phyloP scores from a whole-genome alignment of 2,797 vertebrate species.

The Acanthurus lineatus region DNA sequence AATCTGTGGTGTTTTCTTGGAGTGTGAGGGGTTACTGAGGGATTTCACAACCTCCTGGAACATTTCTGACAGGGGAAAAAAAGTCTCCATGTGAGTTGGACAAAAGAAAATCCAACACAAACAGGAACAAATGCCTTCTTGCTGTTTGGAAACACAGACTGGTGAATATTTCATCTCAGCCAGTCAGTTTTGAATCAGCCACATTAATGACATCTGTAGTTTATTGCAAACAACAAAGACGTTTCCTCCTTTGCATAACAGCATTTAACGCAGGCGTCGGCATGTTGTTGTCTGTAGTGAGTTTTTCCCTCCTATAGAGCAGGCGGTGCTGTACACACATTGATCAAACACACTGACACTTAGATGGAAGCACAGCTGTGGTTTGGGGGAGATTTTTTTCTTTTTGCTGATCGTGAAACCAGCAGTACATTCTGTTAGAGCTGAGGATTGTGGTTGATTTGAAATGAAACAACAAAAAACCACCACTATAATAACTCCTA shows the following conservation, averaged over 20 bases:
- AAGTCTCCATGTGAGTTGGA: not conserved
- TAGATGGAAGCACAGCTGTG: slow-evolving; percentile 43
- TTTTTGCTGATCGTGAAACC: slow-evolving; percentile 46
- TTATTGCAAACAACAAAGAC: not conserved
- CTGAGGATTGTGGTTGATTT: slow-evolving; percentile 12
- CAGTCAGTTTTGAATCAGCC: slow-evolving; percentile 18
- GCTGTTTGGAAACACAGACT: slow-evolving; percentile 5
- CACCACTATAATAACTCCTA: not conserved
- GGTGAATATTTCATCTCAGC: not conserved
- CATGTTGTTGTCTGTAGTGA: slow-evolving; percentile 2
- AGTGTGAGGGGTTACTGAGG: slow-evolving; percentile 1
- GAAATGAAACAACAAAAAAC: slow-evolving; percentile 18
- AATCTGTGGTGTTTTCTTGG: slow-evolving; percentile 23
- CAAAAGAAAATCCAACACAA: slow-evolving; percentile 18
- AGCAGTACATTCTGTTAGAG: slow-evolving; percentile 30
- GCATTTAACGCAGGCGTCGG: slow-evolving; percentile 34
- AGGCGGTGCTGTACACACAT: slow-evolving; percentile 18
- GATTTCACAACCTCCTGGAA: slow-evolving; percentile 13
- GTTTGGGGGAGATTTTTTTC: slow-evolving; percentile 9
- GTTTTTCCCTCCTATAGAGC: slow-evolving; percentile 20
- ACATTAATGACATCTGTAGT: slow-evolving; percentile 1
- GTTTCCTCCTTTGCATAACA: not conserved
- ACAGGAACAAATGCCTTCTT: slow-evolving; percentile 28
- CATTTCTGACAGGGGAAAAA: not conserved
- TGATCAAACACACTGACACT: slow-evolving; percentile 38